phyloP scores from a whole-genome alignment of 1,140 invertebrate genomes.

The Cepaea nemoralis region DNA sequence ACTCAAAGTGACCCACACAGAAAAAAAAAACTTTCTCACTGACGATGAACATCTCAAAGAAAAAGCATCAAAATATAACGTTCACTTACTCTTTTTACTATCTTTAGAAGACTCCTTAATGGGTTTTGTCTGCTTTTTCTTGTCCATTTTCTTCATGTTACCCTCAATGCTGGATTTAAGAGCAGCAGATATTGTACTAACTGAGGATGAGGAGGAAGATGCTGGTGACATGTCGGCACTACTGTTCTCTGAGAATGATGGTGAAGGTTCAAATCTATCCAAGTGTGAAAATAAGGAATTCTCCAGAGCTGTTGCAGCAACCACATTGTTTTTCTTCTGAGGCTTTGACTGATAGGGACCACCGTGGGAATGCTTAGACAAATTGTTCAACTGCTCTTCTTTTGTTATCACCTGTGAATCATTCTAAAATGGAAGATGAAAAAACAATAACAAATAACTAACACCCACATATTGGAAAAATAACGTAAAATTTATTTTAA shows the following conservation, averaged over 20 bases:
- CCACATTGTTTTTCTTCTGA: neutral
- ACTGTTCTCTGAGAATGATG: slow-evolving; percentile 38
- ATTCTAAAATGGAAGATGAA: slow-evolving; percentile 18
- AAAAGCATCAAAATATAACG: too few species aligned
- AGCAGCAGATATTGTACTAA: neutral
- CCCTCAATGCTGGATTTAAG: neutral
- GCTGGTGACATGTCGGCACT: slow-evolving; percentile 29
- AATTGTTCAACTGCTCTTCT: slow-evolving; percentile 22
- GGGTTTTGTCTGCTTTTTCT: slow-evolving; percentile 46
- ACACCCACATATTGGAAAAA: neutral
- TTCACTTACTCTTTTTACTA: slow-evolving; percentile 41
- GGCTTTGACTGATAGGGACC: slow-evolving; percentile 34
- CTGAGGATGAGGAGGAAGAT: slow-evolving; percentile 16
- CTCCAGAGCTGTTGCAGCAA: slow-evolving; percentile 1
- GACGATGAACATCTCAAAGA: too few species aligned
- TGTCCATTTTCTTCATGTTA: slow-evolving; percentile 10
- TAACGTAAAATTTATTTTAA: neutral
- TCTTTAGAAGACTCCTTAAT: slow-evolving; percentile 43
- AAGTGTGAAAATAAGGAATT: slow-evolving; percentile 15
- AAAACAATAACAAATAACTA: neutral
- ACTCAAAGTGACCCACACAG: too few species aligned
- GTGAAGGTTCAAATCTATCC: slow-evolving; percentile 18
- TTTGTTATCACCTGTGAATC: slow-evolving; percentile 1
- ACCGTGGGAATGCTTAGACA: slow-evolving; percentile 39
- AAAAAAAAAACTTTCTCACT: too few species aligned